Conservation (phyloP, 1,140 invertebrate species). For the Camponotus vicinus region DNA sequence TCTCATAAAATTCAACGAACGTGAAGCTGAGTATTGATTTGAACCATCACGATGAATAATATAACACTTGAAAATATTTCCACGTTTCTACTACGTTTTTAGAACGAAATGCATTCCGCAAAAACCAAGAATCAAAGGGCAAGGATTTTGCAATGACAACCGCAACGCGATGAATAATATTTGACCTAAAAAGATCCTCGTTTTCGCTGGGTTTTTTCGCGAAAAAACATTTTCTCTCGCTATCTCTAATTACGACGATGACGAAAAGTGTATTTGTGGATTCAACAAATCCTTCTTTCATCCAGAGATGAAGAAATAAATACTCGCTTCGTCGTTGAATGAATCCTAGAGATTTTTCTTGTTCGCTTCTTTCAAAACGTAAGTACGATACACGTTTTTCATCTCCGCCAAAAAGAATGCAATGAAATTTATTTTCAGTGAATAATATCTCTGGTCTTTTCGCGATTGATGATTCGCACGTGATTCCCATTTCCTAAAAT, state of each 20-base stretch:
- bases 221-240: background rate
- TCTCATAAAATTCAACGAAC: background rate
- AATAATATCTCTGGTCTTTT: constrained; percentile 28
- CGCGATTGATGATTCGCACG: background rate
- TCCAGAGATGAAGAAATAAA: background rate
- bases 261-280: background rate
- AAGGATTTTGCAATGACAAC: constrained; percentile 17
- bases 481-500: background rate
- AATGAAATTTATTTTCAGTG: constrained; percentile 41
- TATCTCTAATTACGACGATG: constrained; percentile 12
- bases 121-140: constrained; percentile 25
- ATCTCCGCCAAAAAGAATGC: constrained; percentile 17
- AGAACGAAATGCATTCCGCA: constrained; percentile 12
- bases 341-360: background rate
- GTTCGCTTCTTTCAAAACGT: constrained; percentile 15
- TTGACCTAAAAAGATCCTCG: constrained; percentile 45
- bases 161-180: constrained; percentile 30
- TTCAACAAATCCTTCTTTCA: background rate
- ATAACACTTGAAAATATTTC: constrained; percentile 21
- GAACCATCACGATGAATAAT: background rate
- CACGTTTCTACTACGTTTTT: constrained; percentile 18
- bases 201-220: constrained; percentile 20
- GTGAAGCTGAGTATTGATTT: background rate
- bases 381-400: background rate
- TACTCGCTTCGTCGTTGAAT: constrained; percentile 11